Evolutionary conservation across 2,888 invertebrate species (phyloP).

Genomic region (Lumbricus terrestris): DNA sequence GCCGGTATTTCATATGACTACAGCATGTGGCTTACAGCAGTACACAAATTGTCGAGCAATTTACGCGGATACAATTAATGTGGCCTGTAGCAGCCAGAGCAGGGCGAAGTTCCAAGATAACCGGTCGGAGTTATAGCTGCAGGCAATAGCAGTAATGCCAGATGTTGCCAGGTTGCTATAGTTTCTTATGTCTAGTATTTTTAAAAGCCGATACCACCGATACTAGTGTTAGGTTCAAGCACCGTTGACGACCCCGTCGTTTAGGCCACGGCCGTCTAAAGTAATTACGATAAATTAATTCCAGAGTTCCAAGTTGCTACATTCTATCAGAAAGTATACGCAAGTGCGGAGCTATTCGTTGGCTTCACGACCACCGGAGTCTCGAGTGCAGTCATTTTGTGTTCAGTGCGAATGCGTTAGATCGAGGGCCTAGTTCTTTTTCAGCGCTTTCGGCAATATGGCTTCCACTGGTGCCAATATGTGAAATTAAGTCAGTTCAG

Average conservation of each 20-base stretch:
- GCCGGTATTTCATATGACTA: neutral
- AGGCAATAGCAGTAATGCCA: neutral
- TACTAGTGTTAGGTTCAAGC: neutral
- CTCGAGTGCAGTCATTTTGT: neutral
- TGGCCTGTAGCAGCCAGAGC: neutral
- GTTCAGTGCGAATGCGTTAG: neutral
- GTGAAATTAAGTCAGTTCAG: neutral
- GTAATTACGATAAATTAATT: neutral
- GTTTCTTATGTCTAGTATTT: neutral
- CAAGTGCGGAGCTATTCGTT: neutral
- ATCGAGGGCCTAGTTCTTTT: too few species aligned
- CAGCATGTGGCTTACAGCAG: neutral
- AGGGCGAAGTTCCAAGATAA: neutral
- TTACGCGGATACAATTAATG: neutral
- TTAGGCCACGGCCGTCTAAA: neutral
- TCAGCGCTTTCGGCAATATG: neutral
- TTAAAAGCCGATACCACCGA: too few species aligned
- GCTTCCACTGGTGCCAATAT: neutral
- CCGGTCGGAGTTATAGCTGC: neutral
- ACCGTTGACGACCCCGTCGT: neutral
- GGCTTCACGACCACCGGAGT: too few species aligned
- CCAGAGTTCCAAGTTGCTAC: neutral
- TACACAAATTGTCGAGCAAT: neutral
- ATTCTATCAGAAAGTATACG: neutral
- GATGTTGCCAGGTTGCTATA: neutral